Percentiles rank a stretch among this genome's conserved stretches.
Conservation (phyloP, 2,113 vertebrate species). For the Antidorcas marsupialis region DNA sequence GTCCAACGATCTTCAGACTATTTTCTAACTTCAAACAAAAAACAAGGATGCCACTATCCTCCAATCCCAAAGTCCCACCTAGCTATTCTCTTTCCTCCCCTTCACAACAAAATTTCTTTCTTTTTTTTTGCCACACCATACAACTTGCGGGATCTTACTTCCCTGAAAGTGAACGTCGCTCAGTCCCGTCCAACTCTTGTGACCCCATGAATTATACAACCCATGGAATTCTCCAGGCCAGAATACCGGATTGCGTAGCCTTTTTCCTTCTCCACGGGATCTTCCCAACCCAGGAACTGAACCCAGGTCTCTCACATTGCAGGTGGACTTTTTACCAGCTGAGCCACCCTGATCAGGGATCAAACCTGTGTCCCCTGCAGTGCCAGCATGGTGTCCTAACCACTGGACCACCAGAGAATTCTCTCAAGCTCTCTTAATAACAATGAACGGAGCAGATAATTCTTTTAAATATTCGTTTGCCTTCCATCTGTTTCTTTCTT, state of each 20-base stretch:
- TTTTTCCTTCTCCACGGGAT: not conserved
- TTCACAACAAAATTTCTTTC: not conserved
- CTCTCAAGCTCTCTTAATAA: not conserved
- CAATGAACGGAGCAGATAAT: not conserved
- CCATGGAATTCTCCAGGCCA: not conserved
- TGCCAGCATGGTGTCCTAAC: not conserved
- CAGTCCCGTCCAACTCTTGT: not conserved
- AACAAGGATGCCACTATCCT: not conserved
- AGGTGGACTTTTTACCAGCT: not conserved
- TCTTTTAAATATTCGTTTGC: not conserved
- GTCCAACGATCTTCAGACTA: not conserved
- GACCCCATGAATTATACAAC: too few relatives aligned
- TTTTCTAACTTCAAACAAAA: not conserved
- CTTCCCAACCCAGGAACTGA: not conserved
- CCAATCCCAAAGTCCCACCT: not conserved
- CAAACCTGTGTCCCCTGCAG: not conserved
- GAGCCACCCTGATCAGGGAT: not conserved
- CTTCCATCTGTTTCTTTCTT: not conserved
- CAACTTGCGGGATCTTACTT: not conserved
- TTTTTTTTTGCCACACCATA: not conserved
- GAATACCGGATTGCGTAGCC: not conserved
- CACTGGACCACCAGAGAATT: not conserved
- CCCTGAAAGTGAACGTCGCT: not conserved
- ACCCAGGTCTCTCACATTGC: not conserved
- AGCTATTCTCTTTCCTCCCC: not conserved